Evolutionary conservation across 2,797 vertebrate genomes (phyloP).

Genomic region (Argentina silus): DNA sequence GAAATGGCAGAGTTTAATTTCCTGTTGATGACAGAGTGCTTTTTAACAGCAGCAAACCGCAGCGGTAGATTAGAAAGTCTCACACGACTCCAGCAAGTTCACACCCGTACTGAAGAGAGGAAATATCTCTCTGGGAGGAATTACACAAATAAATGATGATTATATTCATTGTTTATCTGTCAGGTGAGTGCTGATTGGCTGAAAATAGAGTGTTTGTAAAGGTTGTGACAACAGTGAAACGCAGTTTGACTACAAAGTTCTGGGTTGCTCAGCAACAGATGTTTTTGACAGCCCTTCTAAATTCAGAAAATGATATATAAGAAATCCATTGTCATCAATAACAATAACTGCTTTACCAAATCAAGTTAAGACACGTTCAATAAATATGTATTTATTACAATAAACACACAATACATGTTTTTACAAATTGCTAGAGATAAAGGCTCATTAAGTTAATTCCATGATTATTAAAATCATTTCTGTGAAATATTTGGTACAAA

Average conservation of each 20-base stretch:
- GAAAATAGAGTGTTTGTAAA: background rate
- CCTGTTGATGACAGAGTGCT: conserved; percentile 50
- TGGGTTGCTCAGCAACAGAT: conserved; percentile 4
- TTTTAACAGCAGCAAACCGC: conserved; percentile 21
- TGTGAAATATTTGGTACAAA: background rate
- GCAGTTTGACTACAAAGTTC: background rate
- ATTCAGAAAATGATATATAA: too few relatives aligned
- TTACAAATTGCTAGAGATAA: too few relatives aligned
- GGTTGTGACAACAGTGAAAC: background rate
- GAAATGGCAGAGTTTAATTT: conserved; percentile 66
- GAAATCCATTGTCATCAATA: background rate
- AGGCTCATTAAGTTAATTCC: background rate
- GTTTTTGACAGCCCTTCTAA: too few relatives aligned
- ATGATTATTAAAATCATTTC: background rate
- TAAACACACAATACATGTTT: background rate
- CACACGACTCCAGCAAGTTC: too few relatives aligned
- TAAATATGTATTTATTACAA: background rate
- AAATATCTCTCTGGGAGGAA: background rate
- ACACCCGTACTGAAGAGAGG: background rate
- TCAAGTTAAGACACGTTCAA: background rate
- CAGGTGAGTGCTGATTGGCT: background rate
- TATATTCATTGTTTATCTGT: background rate
- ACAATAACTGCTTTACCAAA: too few relatives aligned
- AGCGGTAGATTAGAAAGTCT: too few relatives aligned
- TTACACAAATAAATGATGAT: background rate